Evolutionary conservation across 2,888 invertebrate species (phyloP).

Genomic region (Drosophila cyrtoloma): DNA sequence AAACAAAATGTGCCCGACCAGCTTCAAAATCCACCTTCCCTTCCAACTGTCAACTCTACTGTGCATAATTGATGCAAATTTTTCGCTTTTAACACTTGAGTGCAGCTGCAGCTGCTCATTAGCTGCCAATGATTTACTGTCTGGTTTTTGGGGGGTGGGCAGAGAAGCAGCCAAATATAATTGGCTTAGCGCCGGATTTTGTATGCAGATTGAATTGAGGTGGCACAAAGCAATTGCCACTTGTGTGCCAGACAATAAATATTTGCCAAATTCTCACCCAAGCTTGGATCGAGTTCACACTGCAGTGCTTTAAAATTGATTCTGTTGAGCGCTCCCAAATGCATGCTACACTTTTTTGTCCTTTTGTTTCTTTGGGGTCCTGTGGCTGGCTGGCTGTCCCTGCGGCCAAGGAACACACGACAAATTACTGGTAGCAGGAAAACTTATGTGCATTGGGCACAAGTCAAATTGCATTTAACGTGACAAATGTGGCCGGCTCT

Average conservation of each 20-base stretch:
- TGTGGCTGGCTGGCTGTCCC: background rate
- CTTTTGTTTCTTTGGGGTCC: background rate
- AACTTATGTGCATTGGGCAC: slow-evolving; percentile 78
- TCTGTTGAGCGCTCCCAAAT: slow-evolving; percentile 65
- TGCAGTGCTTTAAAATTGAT: slow-evolving; percentile 67
- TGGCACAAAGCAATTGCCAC: slow-evolving; percentile 31
- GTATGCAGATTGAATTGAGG: slow-evolving; percentile 69
- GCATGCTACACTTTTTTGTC: slow-evolving; percentile 47
- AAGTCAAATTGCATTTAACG: slow-evolving; percentile 79
- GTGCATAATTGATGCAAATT: slow-evolving; percentile 65
- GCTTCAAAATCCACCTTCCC: background rate
- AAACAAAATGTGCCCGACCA: slow-evolving; percentile 11
- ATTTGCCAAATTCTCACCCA: slow-evolving; percentile 24
- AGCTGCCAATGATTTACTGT: slow-evolving; percentile 22
- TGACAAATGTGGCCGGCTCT: slow-evolving; percentile 68
- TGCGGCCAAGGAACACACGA: slow-evolving; percentile 64
- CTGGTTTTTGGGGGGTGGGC: background rate
- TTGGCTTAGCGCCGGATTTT: slow-evolving; percentile 47
- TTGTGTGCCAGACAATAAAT: slow-evolving; percentile 55
- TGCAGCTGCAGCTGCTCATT: slow-evolving; percentile 55
- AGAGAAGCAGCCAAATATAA: slow-evolving; percentile 21
- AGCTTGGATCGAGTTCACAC: background rate
- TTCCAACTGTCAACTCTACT: slow-evolving; percentile 8
- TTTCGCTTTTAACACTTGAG: slow-evolving; percentile 47
- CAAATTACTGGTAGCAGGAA: slow-evolving; percentile 69